Percentiles rank a stretch among this genome's conserved stretches.
phyloP scores from a whole-genome alignment of 2,888 invertebrate species.

The Cartodere bifasciata region DNA sequence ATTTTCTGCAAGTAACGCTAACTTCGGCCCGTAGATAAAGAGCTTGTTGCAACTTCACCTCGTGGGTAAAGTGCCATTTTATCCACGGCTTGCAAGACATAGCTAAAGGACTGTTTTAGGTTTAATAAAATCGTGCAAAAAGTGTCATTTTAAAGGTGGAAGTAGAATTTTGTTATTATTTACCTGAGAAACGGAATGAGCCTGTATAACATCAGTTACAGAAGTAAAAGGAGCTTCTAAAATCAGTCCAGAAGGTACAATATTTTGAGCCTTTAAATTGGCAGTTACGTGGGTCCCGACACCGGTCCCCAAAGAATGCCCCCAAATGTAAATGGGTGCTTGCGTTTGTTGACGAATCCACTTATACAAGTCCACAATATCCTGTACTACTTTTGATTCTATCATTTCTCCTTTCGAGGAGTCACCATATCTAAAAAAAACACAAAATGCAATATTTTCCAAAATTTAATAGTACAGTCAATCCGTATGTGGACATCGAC shows the following conservation, averaged over 20 bases:
- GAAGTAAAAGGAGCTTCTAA: conserved; percentile 28
- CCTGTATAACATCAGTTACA: conserved; percentile 24
- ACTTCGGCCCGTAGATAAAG: too few relatives aligned
- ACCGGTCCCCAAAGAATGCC: conserved; percentile 26
- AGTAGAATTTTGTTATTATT: too few relatives aligned
- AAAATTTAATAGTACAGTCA: too few relatives aligned
- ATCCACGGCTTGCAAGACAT: too few relatives aligned
- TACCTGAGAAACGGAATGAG: conserved; percentile 22
- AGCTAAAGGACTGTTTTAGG: too few relatives aligned
- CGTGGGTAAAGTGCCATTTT: too few relatives aligned
- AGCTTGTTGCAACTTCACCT: too few relatives aligned
- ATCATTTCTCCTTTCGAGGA: conserved; percentile 21
- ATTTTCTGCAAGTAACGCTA: too few relatives aligned
- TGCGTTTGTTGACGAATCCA: conserved; percentile 21
- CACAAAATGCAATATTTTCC: too few relatives aligned
- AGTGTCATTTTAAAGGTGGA: background rate
- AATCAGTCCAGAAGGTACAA: conserved; percentile 22
- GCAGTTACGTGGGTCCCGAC: conserved; percentile 21
- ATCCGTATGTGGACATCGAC: too few relatives aligned
- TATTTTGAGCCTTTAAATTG: conserved; percentile 21
- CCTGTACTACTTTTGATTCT: conserved; percentile 20
- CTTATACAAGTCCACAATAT: conserved; percentile 21
- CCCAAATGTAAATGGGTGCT: conserved; percentile 25
- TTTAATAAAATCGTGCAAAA: too few relatives aligned
- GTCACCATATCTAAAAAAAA: conserved; percentile 23